Evolutionary conservation across 2,888 invertebrate genomes (phyloP).

Genomic region (Aethes cnicana): DNA sequence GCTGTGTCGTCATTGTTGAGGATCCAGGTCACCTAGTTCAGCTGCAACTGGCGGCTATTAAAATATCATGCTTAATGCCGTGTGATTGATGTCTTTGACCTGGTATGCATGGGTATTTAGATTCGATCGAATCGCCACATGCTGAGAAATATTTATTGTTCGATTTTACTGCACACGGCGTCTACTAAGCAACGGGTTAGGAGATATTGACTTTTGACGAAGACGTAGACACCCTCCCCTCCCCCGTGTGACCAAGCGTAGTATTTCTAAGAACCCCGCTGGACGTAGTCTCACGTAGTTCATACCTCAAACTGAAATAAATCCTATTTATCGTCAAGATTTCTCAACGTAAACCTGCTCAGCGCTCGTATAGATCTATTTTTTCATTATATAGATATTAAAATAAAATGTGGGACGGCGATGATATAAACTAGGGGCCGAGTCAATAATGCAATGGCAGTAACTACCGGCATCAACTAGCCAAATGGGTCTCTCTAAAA

Average conservation of each 20-base stretch:
- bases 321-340: too few species aligned
- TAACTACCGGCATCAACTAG: conserved; percentile 54
- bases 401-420: conserved; percentile 18
- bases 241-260: too few species aligned
- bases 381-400: conserved; percentile 5
- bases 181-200: too few species aligned
- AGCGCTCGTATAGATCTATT: too few species aligned
- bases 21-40: conserved; percentile 57
- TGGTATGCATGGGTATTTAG: conserved; percentile 4
- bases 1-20: too few species aligned
- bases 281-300: too few species aligned
- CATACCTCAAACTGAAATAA: too few species aligned
- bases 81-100: conserved; percentile 34
- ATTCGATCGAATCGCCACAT: conserved; percentile 1
- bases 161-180: neutral
- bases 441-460: conserved; percentile 47
- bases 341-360: too few species aligned
- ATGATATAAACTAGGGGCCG: conserved; percentile 33
- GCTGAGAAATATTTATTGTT: neutral
- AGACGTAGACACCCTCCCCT: too few species aligned
- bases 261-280: too few species aligned
- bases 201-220: too few species aligned
- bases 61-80: conserved; percentile 53
- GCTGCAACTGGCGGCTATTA: conserved; percentile 54
- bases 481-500: conserved; percentile 53